These are phyloP conservation scores for Henicopernis longicauda DNA, from an alignment of 2,113 vertebrate species.

Conservation along the genomic window DNA sequence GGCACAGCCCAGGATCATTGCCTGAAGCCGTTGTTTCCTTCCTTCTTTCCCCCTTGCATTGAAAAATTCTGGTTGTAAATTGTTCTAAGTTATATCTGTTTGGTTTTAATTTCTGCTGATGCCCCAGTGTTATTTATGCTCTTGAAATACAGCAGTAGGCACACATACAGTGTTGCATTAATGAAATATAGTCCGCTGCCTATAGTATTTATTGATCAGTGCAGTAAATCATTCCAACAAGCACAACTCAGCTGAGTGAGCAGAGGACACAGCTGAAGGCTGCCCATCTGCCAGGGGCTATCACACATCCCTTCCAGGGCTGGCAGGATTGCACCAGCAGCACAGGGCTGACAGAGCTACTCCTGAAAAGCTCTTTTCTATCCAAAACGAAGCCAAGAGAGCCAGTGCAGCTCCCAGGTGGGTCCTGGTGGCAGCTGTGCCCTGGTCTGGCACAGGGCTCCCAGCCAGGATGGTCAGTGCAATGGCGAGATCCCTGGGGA, in stretches of 20 bases:
- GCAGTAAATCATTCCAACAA: slow-evolving; percentile 12
- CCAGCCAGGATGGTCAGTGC: background rate
- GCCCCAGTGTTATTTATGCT: background rate
- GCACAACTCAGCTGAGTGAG: background rate
- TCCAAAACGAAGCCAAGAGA: background rate
- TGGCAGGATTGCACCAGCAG: background rate
- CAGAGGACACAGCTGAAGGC: background rate
- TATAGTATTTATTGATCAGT: background rate
- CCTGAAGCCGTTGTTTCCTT: background rate
- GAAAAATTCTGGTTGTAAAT: background rate
- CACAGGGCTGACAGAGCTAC: background rate
- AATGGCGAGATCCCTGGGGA: background rate
- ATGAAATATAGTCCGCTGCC: background rate
- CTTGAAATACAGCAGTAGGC: background rate
- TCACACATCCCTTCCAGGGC: background rate
- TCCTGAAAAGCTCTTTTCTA: background rate
- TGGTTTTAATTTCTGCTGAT: slow-evolving; percentile 27
- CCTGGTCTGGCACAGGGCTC: background rate
- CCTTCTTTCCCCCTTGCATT: background rate
- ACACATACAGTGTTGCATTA: background rate
- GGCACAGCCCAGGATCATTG: background rate
- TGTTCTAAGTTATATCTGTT: background rate
- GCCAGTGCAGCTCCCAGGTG: background rate
- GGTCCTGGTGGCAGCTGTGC: background rate
- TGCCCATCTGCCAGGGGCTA: slow-evolving; percentile 3